Evolutionary conservation across 2,797 vertebrate species (phyloP), one percentile per base, ranked within the genome.

Genomic region (Apogon hyalosoma): DNA sequence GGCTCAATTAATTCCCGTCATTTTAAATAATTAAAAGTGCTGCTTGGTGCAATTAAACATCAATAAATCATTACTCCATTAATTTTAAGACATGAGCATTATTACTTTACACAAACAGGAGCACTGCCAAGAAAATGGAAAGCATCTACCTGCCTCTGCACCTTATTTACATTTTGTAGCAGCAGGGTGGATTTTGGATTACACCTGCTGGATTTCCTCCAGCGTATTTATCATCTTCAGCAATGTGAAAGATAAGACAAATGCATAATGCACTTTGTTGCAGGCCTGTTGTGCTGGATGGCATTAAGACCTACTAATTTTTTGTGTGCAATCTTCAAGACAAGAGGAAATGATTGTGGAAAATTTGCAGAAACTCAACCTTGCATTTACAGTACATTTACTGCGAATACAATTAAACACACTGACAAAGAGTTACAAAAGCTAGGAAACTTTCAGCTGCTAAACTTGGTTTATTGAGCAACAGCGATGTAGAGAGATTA

Each of bases 1-100:
- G 21, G 24, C 19, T 36, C 56, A 79, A 68, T 71, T 39, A 65
- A 47, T 58, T 19, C 18, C 59, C 40, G 73, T 72, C 55, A 73
- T 73, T 72, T 76, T 61, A 49, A 14, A 43, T 80, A 69, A 85
- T 80, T 81, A 82, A 78, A 83, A 55, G 42, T 69, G 63, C 48
- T 0, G 43, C 62, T 28, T 41, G 18, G 36, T 10, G 11, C 55
- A 67, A 64, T 77, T 73, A 68, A 72, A 73, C 58, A 66, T 80
- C 58, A 69, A 74, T 80, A 80, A 77, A 80, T 69, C 55, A 53
- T 53, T 63, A 63, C 53, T 57, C 69, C 31, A 76, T 73, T 80
- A 39, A 77, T 75, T 71, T 55, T 50, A 28, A 48, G 64, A 70
- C 49, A 65, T 64, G 33, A 14, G 43, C 42, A 63, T 69, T 24